Evolutionary conservation across 2,797 vertebrate genomes (phyloP).

Genomic region (Poeciliopsis paucimaculata): DNA sequence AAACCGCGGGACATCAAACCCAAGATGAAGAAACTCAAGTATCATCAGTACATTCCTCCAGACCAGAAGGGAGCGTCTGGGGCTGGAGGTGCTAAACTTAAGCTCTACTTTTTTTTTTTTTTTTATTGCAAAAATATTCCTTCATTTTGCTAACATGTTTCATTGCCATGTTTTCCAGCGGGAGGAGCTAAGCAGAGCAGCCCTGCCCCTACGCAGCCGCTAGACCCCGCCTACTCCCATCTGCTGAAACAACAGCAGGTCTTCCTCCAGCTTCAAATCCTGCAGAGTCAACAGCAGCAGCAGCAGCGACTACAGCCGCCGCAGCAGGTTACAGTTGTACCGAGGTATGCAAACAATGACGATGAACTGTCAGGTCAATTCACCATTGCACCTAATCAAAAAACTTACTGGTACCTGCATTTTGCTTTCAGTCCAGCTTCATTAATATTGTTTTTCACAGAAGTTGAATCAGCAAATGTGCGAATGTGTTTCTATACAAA

Average conservation of each 20-base stretch:
- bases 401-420: background rate
- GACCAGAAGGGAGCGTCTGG: constrained; percentile 80
- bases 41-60: constrained; percentile 93
- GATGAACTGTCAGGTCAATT: background rate
- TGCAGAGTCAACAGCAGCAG: constrained; percentile 81
- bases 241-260: constrained; percentile 88
- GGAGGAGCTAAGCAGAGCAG: constrained; percentile 77
- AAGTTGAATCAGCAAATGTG: background rate
- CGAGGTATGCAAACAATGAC: constrained; percentile 67
- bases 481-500: background rate
- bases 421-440: background rate
- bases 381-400: background rate
- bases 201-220: constrained; percentile 62
- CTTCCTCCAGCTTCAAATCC: constrained; percentile 86
- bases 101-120: background rate
- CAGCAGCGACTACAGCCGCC: constrained; percentile 56
- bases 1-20: constrained; percentile 85
- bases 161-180: constrained; percentile 41
- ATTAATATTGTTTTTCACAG: background rate
- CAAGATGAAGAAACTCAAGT: constrained; percentile 89
- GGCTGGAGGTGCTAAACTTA: constrained; percentile 60
- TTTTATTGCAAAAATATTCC: background rate
- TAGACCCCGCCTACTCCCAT: constrained; percentile 83
- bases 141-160: background rate
- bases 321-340: constrained; percentile 69